phyloP scores from a whole-genome alignment of 2,113 vertebrate genomes.

The Puma concolor region DNA sequence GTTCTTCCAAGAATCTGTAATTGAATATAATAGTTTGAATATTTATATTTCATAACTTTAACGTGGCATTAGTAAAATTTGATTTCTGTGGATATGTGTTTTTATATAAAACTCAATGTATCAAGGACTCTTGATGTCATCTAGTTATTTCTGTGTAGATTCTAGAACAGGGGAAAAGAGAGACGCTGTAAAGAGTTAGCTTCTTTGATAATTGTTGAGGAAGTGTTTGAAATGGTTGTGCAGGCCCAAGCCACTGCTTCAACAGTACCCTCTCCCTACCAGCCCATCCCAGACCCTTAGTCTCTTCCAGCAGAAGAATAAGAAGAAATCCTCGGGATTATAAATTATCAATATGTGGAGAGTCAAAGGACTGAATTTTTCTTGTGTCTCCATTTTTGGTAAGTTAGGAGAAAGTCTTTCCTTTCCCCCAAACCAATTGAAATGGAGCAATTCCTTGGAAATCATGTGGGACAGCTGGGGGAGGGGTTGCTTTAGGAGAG shows the following conservation, averaged over 20 bases:
- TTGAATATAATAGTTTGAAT: background rate
- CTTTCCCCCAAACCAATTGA: background rate
- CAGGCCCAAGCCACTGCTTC: background rate
- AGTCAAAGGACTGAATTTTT: background rate
- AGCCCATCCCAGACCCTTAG: background rate
- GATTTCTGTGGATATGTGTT: background rate
- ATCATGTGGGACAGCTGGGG: background rate
- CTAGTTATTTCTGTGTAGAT: background rate
- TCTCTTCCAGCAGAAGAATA: background rate
- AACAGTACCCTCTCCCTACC: background rate
- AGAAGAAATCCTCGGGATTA: background rate
- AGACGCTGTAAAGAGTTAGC: background rate
- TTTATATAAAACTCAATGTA: background rate
- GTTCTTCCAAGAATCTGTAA: background rate
- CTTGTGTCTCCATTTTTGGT: background rate
- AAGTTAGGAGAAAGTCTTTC: background rate
- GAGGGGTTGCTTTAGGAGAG: no score
- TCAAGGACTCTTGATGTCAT: background rate
- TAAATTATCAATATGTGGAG: background rate
- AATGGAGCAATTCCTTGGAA: background rate
- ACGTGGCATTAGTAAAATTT: background rate
- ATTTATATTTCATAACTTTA: background rate
- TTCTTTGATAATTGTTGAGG: background rate
- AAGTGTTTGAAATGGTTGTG: background rate
- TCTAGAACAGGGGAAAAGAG: background rate